These are phyloP conservation scores for Drosophila kepulauana DNA, from an alignment of 1,140 invertebrate genomes.

Conservation along the genomic window DNA sequence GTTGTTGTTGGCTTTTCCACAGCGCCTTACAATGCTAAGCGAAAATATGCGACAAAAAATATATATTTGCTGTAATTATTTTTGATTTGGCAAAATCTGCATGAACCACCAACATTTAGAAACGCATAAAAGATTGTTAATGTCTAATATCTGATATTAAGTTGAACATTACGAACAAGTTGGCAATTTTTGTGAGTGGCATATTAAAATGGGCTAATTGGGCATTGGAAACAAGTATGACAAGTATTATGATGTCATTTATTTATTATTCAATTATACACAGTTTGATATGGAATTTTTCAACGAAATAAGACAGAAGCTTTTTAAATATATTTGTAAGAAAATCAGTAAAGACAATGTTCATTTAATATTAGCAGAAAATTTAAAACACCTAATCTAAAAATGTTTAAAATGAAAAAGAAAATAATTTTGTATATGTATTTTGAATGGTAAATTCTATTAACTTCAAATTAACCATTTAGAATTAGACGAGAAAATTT, in stretches of 20 bases:
- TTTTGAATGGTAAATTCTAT: no score
- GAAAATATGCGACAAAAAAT: slow-evolving; percentile 59
- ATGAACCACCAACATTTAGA: slow-evolving; percentile 23
- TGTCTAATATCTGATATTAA: slow-evolving; percentile 40
- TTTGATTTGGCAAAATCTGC: slow-evolving; percentile 56
- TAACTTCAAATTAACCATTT: no score
- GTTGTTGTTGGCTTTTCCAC: slow-evolving; percentile 29
- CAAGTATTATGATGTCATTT: slow-evolving; percentile 27
- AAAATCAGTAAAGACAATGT: no score
- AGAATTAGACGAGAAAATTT: no score
- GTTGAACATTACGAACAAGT: slow-evolving; percentile 8
- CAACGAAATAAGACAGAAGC: no score
- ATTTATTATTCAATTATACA: slow-evolving; percentile 29
- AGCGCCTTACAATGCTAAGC: slow-evolving; percentile 64
- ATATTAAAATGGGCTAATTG: slow-evolving; percentile 55
- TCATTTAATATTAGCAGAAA: no score
- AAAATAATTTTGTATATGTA: no score
- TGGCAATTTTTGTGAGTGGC: not conserved
- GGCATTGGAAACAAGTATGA: slow-evolving; percentile 36
- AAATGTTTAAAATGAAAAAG: no score
- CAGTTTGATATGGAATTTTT: not conserved
- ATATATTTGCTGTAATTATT: slow-evolving; percentile 70
- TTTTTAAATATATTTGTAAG: no score
- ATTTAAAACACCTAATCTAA: no score
- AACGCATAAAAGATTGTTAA: slow-evolving; percentile 67